A percentile compares a stretch with the other conserved stretches of the same genome.
Evolutionary conservation across 2,113 vertebrate species (phyloP).

Genomic region (Oncorhynchus mykiss): DNA sequence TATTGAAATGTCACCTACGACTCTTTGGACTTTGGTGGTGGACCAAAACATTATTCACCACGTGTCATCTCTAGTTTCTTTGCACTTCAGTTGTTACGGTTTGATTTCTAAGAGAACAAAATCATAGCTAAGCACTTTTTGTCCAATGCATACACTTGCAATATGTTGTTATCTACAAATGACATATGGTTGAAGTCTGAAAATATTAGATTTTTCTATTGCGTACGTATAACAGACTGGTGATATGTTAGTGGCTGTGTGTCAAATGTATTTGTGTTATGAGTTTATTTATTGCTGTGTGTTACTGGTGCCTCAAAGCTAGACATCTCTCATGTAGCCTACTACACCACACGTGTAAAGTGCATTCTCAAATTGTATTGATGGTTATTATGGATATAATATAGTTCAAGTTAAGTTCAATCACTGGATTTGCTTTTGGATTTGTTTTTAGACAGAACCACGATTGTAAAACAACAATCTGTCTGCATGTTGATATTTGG

Average conservation of each 20-base stretch:
- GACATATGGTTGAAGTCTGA: neutral
- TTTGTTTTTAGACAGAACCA: neutral
- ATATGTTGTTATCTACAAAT: neutral
- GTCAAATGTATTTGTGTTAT: neutral
- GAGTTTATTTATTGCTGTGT: neutral
- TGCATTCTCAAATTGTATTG: neutral
- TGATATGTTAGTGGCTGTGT: neutral
- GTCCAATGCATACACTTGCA: neutral
- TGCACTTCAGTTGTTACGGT: neutral
- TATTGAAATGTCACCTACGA: neutral
- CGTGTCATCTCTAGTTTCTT: neutral
- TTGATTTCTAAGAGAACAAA: conserved; percentile 8
- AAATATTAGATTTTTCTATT: neutral
- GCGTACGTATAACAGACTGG: neutral
- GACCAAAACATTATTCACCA: neutral
- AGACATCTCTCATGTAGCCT: neutral
- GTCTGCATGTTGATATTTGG: neutral
- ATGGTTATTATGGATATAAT: neutral
- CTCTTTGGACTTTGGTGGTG: neutral
- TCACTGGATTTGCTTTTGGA: conserved; percentile 33
- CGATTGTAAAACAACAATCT: neutral
- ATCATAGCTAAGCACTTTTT: conserved; percentile 5
- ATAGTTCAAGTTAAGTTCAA: conserved; percentile 9
- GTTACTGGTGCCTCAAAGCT: neutral
- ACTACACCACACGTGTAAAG: neutral